These are phyloP conservation scores for Octonoba sinensis DNA, from an alignment of 2,888 invertebrate species.

Conservation along the genomic window DNA sequence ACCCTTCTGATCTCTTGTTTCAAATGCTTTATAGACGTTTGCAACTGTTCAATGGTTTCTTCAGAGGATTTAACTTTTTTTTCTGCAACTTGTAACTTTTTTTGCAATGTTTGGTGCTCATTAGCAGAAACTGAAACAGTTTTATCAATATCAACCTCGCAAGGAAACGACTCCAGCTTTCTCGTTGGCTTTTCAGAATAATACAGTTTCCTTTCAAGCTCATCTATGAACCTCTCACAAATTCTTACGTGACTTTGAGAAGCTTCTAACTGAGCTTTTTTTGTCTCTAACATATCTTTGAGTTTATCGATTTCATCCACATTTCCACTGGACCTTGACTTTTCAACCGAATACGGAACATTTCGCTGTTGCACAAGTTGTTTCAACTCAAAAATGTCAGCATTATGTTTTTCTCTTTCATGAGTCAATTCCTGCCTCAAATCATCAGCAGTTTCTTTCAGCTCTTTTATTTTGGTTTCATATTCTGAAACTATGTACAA, in stretches of 20 bases:
- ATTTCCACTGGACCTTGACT: not conserved
- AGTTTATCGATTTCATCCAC: slow-evolving; percentile 26
- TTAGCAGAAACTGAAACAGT: not conserved
- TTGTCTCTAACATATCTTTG: slow-evolving; percentile 16
- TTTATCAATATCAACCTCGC: no score
- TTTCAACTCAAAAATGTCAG: not conserved
- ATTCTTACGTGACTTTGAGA: slow-evolving; percentile 32
- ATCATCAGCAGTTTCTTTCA: slow-evolving; percentile 9
- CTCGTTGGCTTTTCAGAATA: slow-evolving; percentile 2
- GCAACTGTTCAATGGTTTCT: slow-evolving; percentile 31
- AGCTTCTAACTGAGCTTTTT: slow-evolving; percentile 30
- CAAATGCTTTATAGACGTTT: slow-evolving; percentile 8
- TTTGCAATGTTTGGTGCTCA: slow-evolving; percentile 3
- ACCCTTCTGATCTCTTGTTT: slow-evolving; percentile 27
- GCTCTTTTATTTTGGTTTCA: slow-evolving; percentile 32
- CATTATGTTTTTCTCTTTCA: slow-evolving; percentile 4
- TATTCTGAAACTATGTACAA: slow-evolving; percentile 30
- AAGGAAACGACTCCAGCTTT: not conserved
- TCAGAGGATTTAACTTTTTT: slow-evolving; percentile 40
- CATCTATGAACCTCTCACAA: slow-evolving; percentile 27
- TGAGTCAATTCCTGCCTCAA: slow-evolving; percentile 11
- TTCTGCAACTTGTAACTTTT: slow-evolving; percentile 41
- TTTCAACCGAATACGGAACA: not conserved
- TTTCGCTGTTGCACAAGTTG: not conserved
- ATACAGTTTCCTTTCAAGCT: slow-evolving; percentile 11